Percentiles rank a stretch among this genome's conserved stretches.
phyloP scores from a whole-genome alignment of 2,797 vertebrate genomes.

The Adrianichthys oophorus region DNA sequence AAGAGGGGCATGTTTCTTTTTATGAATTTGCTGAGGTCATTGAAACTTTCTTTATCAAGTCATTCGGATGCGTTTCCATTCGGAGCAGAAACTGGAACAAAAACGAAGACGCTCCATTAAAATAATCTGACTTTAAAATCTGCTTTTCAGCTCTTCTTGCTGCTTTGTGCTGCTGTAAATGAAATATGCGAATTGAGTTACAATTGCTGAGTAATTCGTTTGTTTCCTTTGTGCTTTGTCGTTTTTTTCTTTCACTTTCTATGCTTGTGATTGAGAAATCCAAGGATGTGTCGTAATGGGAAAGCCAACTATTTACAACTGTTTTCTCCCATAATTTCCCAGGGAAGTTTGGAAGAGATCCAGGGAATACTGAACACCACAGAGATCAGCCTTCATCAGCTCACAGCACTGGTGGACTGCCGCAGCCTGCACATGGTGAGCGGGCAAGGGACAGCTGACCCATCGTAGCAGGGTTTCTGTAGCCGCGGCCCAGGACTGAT shows the following conservation, averaged over 20 bases:
- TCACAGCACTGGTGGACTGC: constrained; percentile 97
- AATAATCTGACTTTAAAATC: constrained; percentile 42
- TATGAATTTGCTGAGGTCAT: constrained; percentile 66
- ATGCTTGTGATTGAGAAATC: no score
- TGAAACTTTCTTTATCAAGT: constrained; percentile 49
- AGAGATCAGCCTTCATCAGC: constrained; percentile 92
- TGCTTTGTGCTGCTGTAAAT: constrained; percentile 8
- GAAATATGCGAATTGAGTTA: constrained; percentile 6
- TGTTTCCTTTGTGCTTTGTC: no score
- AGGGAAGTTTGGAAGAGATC: constrained; percentile 87
- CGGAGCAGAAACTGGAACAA: constrained; percentile 18
- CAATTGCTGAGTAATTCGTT: constrained; percentile 8
- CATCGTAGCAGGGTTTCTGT: constrained; percentile 8
- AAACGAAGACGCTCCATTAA: constrained; percentile 6
- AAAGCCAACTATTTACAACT: constrained; percentile 1
- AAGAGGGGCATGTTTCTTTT: constrained; percentile 53
- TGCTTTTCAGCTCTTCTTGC: constrained; percentile 32
- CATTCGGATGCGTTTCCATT: constrained; percentile 32
- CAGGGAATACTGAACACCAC: constrained; percentile 92
- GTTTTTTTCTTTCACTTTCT: no score
- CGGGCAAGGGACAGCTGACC: constrained; percentile 7
- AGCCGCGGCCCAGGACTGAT: constrained; percentile 16
- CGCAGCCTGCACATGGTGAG: constrained; percentile 96
- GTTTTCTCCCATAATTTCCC: constrained; percentile 25
- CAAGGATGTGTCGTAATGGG: no score